Conservation (phyloP, 2,888 invertebrate genomes). For the Thecocarcelia acutangulata region DNA sequence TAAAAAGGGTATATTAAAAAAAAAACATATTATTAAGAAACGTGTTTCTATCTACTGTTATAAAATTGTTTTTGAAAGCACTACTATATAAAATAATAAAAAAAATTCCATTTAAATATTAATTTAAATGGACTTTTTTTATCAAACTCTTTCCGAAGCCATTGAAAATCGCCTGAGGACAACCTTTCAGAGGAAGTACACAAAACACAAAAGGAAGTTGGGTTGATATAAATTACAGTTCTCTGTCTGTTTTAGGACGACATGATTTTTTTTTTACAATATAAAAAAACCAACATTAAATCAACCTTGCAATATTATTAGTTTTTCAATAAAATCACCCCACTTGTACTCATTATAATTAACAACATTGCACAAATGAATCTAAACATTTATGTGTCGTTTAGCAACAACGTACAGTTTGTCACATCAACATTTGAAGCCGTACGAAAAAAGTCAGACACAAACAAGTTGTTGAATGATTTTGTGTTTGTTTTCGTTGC, state of each 20-base stretch:
- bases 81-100: too few relatives aligned
- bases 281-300: not conserved
- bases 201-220: conserved; percentile 47
- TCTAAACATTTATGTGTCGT: conserved; percentile 56
- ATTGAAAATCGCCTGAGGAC: not conserved
- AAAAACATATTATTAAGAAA: too few relatives aligned
- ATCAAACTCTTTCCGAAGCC: conserved; percentile 11
- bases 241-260: conserved; percentile 12
- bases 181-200: conserved; percentile 16
- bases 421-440: not conserved
- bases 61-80: not conserved
- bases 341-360: conserved; percentile 22
- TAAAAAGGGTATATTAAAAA: too few relatives aligned
- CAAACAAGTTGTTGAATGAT: conserved; percentile 46
- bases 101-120: not conserved
- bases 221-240: conserved; percentile 46
- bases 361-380: conserved; percentile 24
- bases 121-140: not conserved
- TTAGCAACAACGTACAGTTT: conserved; percentile 35
- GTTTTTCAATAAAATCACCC: conserved; percentile 34
- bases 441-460: conserved; percentile 1
- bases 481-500: conserved; percentile 5
- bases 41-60: too few relatives aligned
- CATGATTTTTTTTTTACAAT: conserved; percentile 42
- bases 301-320: conserved; percentile 13